Conservation (phyloP, 2,797 vertebrate species). For the Gymnocypris eckloni region DNA sequence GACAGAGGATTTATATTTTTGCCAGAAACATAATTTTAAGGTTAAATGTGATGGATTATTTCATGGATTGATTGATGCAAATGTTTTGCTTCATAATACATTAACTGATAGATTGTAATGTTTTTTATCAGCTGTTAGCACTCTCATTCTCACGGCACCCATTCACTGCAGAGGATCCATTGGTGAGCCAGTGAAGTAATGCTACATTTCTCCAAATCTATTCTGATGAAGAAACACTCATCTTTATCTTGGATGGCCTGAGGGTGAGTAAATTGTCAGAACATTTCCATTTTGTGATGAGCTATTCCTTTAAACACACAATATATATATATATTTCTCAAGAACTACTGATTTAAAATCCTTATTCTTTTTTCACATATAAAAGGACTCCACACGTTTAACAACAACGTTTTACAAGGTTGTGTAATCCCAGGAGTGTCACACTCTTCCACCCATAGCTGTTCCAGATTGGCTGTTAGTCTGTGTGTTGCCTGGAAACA, state of each 20-base stretch:
- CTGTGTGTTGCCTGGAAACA: constrained; percentile 3
- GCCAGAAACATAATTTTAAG: not conserved
- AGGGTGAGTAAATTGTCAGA: not conserved
- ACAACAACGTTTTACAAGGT: no score
- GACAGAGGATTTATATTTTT: not conserved
- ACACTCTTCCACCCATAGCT: not conserved
- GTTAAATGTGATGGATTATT: not conserved
- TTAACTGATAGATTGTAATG: not conserved
- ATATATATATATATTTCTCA: not conserved
- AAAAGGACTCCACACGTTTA: not conserved
- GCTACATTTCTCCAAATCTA: not conserved
- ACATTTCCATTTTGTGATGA: not conserved
- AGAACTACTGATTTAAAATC: not conserved
- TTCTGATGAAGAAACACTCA: not conserved
- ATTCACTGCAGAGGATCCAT: not conserved
- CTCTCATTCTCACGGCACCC: not conserved
- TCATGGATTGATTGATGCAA: not conserved
- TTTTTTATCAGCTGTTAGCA: not conserved
- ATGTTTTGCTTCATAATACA: not conserved
- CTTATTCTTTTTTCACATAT: not conserved
- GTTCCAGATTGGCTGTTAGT: not conserved
- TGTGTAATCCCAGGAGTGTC: not conserved
- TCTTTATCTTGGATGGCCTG: not conserved
- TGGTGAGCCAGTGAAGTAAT: not conserved
- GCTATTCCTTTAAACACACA: not conserved